A percentile compares a stretch with the other conserved stretches of the same genome.
Evolutionary conservation across 2,113 vertebrate genomes (phyloP).

Genomic region (Osmerus mordax): DNA sequence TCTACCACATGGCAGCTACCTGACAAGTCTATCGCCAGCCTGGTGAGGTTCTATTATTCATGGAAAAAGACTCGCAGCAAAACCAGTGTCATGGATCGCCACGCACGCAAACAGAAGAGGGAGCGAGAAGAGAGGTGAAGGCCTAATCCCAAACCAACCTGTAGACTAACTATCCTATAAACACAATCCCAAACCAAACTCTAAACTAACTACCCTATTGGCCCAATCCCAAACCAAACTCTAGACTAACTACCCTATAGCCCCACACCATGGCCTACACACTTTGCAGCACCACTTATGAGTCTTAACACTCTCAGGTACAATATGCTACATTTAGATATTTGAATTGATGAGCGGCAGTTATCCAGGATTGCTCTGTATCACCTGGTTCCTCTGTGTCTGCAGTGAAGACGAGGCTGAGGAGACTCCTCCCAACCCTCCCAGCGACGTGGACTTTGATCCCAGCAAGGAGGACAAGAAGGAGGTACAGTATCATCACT

Average conservation of each 20-base stretch:
- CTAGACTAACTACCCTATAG: too few species aligned
- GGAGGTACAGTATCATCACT: slow-evolving; percentile 71
- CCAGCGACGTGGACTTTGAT: slow-evolving; percentile 79
- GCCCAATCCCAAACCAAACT: too few species aligned
- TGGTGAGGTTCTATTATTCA: slow-evolving; percentile 96
- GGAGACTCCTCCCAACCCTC: slow-evolving; percentile 73
- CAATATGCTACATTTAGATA: too few species aligned
- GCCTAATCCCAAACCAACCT: too few species aligned
- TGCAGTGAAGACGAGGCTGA: slow-evolving; percentile 89
- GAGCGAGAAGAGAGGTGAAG: slow-evolving; percentile 88
- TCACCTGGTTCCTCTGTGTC: slow-evolving; percentile 44
- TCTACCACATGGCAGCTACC: slow-evolving; percentile 74
- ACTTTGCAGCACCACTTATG: too few species aligned
- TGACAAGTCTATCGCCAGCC: slow-evolving; percentile 92
- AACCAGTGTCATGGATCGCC: slow-evolving; percentile 96
- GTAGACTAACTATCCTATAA: too few species aligned
- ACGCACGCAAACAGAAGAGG: slow-evolving; percentile 89
- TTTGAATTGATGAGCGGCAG: too few species aligned
- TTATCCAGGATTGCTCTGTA: too few species aligned
- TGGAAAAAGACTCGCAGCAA: slow-evolving; percentile 98
- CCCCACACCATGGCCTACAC: too few species aligned
- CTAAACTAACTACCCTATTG: too few species aligned
- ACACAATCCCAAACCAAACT: too few species aligned
- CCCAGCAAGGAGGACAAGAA: slow-evolving; percentile 87
- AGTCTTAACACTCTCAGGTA: too few species aligned